phyloP scores from a whole-genome alignment of 2,888 invertebrate species.

The Agelastica alni region DNA sequence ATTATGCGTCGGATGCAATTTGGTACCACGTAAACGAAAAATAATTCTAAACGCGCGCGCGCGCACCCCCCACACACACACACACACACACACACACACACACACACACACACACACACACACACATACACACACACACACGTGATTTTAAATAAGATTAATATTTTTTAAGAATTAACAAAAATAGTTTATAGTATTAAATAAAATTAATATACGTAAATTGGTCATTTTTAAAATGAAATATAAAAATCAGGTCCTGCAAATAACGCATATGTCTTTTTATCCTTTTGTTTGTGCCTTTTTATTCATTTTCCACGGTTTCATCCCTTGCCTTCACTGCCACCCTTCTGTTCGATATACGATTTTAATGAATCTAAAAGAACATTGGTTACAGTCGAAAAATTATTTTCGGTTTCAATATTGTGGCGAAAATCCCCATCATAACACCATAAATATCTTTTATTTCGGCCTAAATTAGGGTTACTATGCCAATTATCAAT shows the following conservation, averaged over 20 bases:
- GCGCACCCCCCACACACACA: no score
- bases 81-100: no score
- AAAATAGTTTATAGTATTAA: no score
- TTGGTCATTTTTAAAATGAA: no score
- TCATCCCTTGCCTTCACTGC: constrained; percentile 44
- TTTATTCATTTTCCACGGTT: constrained; percentile 43
- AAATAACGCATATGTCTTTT: constrained; percentile 29
- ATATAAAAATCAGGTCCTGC: not conserved
- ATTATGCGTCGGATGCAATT: no score
- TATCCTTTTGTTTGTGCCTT: constrained; percentile 30
- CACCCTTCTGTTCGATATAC: constrained; percentile 45
- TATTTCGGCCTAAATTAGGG: constrained; percentile 12
- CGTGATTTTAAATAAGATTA: no score
- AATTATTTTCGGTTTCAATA: constrained; percentile 35
- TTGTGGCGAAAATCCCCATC: constrained; percentile 17
- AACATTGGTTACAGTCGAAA: constrained; percentile 36
- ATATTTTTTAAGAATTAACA: no score
- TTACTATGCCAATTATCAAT: constrained; percentile 1
- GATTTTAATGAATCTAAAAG: constrained; percentile 39
- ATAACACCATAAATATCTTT: constrained; percentile 15
- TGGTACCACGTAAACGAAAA: no score
- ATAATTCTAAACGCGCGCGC: no score
- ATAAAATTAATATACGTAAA: no score
- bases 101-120: no score
- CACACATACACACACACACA: no score